Evolutionary conservation across 2,113 vertebrate species (phyloP), one percentile per base, ranked within the genome.

Genomic region (Microcebus ravelobensis): DNA sequence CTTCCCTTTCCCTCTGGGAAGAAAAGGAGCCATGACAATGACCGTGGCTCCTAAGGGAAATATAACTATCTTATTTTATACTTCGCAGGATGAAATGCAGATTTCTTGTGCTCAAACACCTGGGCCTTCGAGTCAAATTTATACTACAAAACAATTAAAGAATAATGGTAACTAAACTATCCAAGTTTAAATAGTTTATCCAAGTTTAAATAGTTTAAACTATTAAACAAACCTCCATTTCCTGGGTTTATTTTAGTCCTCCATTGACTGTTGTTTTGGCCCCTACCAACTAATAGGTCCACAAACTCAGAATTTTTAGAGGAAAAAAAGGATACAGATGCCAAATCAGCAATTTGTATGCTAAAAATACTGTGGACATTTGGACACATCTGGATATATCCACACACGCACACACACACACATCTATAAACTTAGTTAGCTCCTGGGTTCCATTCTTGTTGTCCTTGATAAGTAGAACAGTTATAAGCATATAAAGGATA

Each of bases 401-500:
- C 18, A 42, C 34, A 67, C 20, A 4, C 14, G 42, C 34, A 67
- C 15, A 76, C 1, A 87, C 13, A 65, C 4, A 48, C 25, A 74
- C 15, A 6, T 18, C 65, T 94, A 86, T 74, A 73, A 94, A 93
- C 36, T 83, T 86, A 73, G 81, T 90, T 81, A 79, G 89, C 68
- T 95, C 90, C 74, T 77, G 70, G 80, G n/a, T 36, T 81, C 81
- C 42, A 52, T 87, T 95, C 80, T 91, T 93, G 71, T 70, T 96
- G 70, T 59, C 52, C 18, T 77, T 77, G 94, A 95, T 96, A 97
- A 91, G 63, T 65, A 94, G 45, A 92, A 39, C 23, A 70, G 45
- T 93, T 74, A 86, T 61, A 96, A 93, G 88, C 87, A 96, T 50
- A 95, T 77, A 94, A 96, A 94, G 82, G 31, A 55, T 87, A 93